Evolutionary conservation across 2,888 invertebrate species (phyloP), one percentile per base, ranked within the genome.

Genomic region (Hanleya hanleyi): DNA sequence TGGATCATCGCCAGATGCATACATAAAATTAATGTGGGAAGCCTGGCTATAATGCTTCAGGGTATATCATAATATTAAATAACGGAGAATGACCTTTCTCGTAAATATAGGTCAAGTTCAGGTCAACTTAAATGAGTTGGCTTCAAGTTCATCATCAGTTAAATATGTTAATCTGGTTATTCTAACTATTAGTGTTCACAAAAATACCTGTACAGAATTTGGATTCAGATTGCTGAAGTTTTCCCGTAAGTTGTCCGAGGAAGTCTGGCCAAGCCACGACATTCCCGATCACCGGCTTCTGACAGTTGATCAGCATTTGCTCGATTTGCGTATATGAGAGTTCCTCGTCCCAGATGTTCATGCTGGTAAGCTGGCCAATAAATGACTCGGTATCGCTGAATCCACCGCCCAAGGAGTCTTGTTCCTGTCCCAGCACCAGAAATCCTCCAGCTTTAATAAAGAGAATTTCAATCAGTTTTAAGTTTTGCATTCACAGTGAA

Each of bases 371-470:
- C 77, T 92, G 92, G 2, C 94, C 94, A n/a, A 94, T 88, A 85
- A 94, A 94, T 0, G 94, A 93, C 89, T 94, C 94, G 0, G 93
- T 92, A 77, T 93, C 92, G 78, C 93, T 94, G 84, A 94, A 94
- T 70, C 92, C 92, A 1, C 94, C 93, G 0, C 93, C 93, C 5
- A 92, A 75, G 9, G 90, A 86, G 83, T 94, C 94, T 86, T 94
- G 94, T 81, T 94, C 94, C 89, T 94, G 94, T 0, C 94, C 94
- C 70, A 94, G 89, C 3, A 94, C 92, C 75, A 94, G 89, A 69
- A 91, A 92, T 9, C 94, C 94, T 70, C 92, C 88, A 71, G 87
- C 90, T 90, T 79, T 35, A 51, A 51, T 18, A 51, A n/a, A n/a
- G 22, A 12, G 22, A 51, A 51, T 7, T 7, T 22, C 12, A 22